Conservation (phyloP, 1,140 invertebrate genomes). For the Ips typographus region DNA sequence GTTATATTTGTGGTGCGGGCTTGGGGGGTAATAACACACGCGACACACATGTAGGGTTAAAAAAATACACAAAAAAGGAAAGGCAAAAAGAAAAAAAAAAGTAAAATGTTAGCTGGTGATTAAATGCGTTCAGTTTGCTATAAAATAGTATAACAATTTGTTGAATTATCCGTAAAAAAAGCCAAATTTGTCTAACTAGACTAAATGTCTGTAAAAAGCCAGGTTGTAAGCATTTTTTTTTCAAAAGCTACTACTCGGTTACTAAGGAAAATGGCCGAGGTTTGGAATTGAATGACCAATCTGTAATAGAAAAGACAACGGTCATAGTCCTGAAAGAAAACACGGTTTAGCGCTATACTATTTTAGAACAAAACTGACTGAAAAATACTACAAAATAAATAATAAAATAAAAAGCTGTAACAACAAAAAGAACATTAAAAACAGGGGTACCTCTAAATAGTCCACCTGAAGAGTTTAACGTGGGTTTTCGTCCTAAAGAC, state of each 20-base stretch:
- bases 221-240: no score
- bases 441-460: constrained; percentile 51
- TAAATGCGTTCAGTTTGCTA: constrained; percentile 9
- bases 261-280: constrained; percentile 63
- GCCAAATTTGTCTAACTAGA: no score
- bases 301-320: constrained; percentile 60
- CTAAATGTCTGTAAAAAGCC: no score
- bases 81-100: constrained; percentile 20
- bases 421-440: constrained; percentile 16
- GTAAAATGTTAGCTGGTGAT: constrained; percentile 3
- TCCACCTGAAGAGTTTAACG: constrained; percentile 47
- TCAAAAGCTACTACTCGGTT: constrained; percentile 52
- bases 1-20: constrained; percentile 59
- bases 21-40: constrained; percentile 32
- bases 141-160: constrained; percentile 36
- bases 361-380: constrained; percentile 26
- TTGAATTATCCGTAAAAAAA: no score
- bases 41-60: constrained; percentile 17
- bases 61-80: constrained; percentile 7
- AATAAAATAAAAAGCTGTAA: constrained; percentile 28
- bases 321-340: constrained; percentile 7
- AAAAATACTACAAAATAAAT: background rate
- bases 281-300: constrained; percentile 65
- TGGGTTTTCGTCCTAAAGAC: constrained; percentile 49
- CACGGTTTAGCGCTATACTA: constrained; percentile 33